phyloP scores from a whole-genome alignment of 2,888 invertebrate species.

The Cheilosia variabilis region DNA sequence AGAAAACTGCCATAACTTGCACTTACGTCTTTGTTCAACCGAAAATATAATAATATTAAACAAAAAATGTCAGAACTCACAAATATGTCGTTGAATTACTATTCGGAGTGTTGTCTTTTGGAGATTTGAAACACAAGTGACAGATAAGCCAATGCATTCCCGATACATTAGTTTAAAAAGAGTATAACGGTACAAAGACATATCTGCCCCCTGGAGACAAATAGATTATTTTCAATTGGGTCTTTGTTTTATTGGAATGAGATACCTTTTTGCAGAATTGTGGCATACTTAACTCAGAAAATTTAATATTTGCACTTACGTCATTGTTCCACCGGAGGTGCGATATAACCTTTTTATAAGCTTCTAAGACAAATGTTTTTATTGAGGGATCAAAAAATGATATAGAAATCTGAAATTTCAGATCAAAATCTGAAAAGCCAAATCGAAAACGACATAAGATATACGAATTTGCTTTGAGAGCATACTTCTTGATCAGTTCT shows the following conservation, averaged over 20 bases:
- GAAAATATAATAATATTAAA: slow-evolving; percentile 29
- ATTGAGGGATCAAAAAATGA: too few species aligned
- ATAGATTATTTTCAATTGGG: slow-evolving; percentile 27
- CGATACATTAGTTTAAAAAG: slow-evolving; percentile 28
- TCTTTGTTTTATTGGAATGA: slow-evolving; percentile 20
- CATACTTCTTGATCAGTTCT: too few species aligned
- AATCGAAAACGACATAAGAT: too few species aligned
- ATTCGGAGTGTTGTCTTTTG: slow-evolving; percentile 4
- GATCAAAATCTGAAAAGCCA: too few species aligned
- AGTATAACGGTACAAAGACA: slow-evolving; percentile 28
- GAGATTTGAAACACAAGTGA: slow-evolving; percentile 32
- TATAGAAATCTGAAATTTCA: too few species aligned
- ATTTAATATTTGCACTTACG: slow-evolving; percentile 23
- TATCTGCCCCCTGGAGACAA: slow-evolving; percentile 25
- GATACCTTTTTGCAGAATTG: too few species aligned
- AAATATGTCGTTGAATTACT: slow-evolving; percentile 21
- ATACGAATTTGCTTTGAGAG: not conserved
- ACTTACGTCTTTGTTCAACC: slow-evolving; percentile 23
- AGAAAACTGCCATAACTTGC: slow-evolving; percentile 23
- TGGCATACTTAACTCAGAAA: not conserved
- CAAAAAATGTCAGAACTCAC: slow-evolving; percentile 14
- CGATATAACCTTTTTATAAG: too few species aligned
- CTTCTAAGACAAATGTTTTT: too few species aligned
- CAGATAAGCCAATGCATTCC: slow-evolving; percentile 18
- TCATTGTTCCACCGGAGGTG: slow-evolving; percentile 7